Conservation (phyloP, 2,113 vertebrate species). For the Origma solitaria region DNA sequence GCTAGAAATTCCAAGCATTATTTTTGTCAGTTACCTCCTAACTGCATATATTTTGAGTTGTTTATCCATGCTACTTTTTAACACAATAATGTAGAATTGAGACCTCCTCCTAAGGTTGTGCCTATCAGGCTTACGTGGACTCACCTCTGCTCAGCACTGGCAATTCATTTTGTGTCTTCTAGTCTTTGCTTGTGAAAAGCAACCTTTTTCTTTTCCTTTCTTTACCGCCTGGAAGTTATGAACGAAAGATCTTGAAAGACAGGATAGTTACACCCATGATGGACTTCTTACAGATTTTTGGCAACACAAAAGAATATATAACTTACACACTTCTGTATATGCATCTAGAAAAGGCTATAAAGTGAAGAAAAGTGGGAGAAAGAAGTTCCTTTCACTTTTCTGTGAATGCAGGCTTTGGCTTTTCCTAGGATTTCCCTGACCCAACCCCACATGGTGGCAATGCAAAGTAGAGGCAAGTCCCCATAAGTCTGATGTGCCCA, state of each 20-base stretch:
- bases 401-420: not conserved
- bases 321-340: not conserved
- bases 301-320: not conserved
- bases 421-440: not conserved
- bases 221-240: conserved; percentile 64
- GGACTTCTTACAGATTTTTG: conserved; percentile 66
- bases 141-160: not conserved
- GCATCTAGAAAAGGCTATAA: not conserved
- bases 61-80: not conserved
- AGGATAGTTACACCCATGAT: conserved; percentile 51
- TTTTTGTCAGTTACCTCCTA: not conserved
- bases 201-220: not conserved
- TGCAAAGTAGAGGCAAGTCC: not conserved
- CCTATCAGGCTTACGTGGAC: not conserved
- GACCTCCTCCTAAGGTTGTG: not conserved
- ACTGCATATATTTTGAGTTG: not conserved
- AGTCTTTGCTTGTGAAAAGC: not conserved
- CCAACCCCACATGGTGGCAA: not conserved
- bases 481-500: not conserved
- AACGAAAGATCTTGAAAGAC: conserved; percentile 63
- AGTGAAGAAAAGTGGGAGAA: not conserved
- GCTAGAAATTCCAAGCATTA: not conserved
- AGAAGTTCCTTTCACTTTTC: not conserved
- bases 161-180: not conserved
- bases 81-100: not conserved